These are phyloP conservation scores for Leptopilina drosophilae DNA, from an alignment of 2,888 invertebrate species.

Conservation along the genomic window DNA sequence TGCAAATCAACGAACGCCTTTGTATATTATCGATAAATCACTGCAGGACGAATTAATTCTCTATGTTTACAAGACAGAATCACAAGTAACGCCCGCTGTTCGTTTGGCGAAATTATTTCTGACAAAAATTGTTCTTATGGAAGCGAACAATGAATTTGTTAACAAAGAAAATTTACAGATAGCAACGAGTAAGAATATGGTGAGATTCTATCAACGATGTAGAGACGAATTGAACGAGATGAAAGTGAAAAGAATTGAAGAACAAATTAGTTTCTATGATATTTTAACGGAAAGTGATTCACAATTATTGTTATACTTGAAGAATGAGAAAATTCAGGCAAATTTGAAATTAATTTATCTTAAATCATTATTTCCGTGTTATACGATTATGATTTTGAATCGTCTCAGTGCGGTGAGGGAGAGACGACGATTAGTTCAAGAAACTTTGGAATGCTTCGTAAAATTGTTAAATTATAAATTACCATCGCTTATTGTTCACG, in stretches of 20 bases:
- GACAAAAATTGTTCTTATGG: neutral
- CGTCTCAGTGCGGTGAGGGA: neutral
- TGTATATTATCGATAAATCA: neutral
- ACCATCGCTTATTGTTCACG: neutral
- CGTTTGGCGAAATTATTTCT: neutral
- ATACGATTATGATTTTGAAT: neutral
- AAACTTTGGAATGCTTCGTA: neutral
- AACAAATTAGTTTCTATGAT: neutral
- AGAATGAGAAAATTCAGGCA: neutral
- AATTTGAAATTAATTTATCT: neutral
- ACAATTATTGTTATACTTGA: neutral
- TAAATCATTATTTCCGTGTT: neutral
- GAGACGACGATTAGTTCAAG: neutral
- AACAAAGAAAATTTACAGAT: neutral
- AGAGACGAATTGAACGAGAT: neutral
- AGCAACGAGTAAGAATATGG: neutral
- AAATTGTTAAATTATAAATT: neutral
- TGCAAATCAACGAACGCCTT: neutral
- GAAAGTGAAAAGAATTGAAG: neutral
- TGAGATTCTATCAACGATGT: slow-evolving; percentile 16
- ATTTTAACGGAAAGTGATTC: neutral
- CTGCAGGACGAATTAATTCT: neutral
- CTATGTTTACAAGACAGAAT: neutral
- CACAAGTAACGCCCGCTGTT: neutral
- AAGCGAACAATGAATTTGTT: neutral